These are phyloP conservation scores for Elymnias hypermnestra DNA, from an alignment of 1,140 invertebrate genomes.

Conservation along the genomic window DNA sequence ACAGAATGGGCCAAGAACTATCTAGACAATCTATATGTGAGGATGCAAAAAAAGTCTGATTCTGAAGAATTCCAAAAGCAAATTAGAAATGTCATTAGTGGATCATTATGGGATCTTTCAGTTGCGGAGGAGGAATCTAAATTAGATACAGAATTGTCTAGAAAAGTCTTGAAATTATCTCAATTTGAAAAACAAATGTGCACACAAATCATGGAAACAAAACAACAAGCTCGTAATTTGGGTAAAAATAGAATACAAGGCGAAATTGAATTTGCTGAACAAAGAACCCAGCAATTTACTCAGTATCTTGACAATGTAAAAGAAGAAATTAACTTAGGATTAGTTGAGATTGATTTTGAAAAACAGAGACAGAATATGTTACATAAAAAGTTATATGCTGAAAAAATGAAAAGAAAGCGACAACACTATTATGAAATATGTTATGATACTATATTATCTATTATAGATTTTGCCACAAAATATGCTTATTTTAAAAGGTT, in stretches of 20 bases:
- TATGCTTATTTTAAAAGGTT: constrained; percentile 68
- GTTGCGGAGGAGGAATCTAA: constrained; percentile 69
- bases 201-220: constrained; percentile 77
- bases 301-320: constrained; percentile 62
- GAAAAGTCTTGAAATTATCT: constrained; percentile 77
- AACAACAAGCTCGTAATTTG: constrained; percentile 74
- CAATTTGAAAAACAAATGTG: constrained; percentile 80
- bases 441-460: constrained; percentile 66
- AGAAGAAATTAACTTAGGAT: constrained; percentile 61
- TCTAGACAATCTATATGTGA: constrained; percentile 49
- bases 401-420: constrained; percentile 63
- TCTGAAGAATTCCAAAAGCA: constrained; percentile 63
- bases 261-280: constrained; percentile 64
- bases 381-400: constrained; percentile 67
- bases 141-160: constrained; percentile 69
- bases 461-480: constrained; percentile 74
- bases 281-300: constrained; percentile 66
- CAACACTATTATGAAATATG: constrained; percentile 70
- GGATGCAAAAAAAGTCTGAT: constrained; percentile 47
- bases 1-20: constrained; percentile 56
- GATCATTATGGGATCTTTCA: constrained; percentile 53
- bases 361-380: constrained; percentile 69
- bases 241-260: constrained; percentile 69
- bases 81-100: constrained; percentile 50
- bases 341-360: constrained; percentile 73